Percentiles rank a stretch among this genome's conserved stretches.
phyloP scores from a whole-genome alignment of 92 coral and sea anemone genomes.

The Micromussa lordhowensis region DNA sequence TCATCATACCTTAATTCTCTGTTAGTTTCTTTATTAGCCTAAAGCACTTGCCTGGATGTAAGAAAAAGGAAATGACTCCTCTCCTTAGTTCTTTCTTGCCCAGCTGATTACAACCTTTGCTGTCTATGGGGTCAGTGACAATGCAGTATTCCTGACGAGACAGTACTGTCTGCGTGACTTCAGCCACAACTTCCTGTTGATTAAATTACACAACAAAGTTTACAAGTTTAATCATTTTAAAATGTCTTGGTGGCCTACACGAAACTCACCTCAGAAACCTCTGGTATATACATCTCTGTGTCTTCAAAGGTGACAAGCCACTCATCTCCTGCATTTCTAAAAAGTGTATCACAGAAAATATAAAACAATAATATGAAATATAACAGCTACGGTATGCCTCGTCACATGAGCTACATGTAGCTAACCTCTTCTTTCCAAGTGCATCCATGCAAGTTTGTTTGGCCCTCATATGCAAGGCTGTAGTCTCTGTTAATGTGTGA shows the following conservation, averaged over 20 bases:
- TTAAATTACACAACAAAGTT: neutral
- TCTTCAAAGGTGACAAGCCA: conserved; percentile 94
- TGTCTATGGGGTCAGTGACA: conserved; percentile 85
- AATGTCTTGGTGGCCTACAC: neutral
- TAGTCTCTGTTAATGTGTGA: conserved; percentile 81
- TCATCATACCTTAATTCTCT: neutral
- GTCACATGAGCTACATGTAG: no score
- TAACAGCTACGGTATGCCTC: neutral
- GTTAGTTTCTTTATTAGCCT: neutral
- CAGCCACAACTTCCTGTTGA: conserved; percentile 73
- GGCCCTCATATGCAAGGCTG: conserved; percentile 88
- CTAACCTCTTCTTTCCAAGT: conserved; percentile 90
- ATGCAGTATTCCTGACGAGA: conserved; percentile 83
- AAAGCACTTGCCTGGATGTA: conserved; percentile 84
- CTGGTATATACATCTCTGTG: conserved; percentile 91
- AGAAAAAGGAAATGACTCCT: conserved; percentile 81
- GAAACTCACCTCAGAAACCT: conserved; percentile 81
- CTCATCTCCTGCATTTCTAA: conserved; percentile 90
- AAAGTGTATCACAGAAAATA: neutral
- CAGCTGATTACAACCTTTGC: conserved; percentile 86
- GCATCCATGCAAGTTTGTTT: conserved; percentile 84
- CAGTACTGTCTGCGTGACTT: conserved; percentile 78
- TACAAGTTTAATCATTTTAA: neutral
- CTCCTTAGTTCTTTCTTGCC: conserved; percentile 84
- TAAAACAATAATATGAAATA: neutral